Conservation (phyloP, 1,140 invertebrate species). For the Epicauta chinensis region DNA sequence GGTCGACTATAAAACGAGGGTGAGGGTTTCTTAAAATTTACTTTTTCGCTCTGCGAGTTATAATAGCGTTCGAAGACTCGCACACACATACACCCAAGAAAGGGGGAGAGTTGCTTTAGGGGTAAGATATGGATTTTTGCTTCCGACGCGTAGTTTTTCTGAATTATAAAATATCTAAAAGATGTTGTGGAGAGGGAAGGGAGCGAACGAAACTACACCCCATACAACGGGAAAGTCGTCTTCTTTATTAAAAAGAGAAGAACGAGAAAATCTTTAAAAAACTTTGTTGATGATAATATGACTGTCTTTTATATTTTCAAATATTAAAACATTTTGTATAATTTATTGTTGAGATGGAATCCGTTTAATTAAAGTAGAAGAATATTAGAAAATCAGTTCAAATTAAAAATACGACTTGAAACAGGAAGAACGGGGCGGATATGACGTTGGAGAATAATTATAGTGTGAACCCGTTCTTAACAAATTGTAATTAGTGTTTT, state of each 20-base stretch:
- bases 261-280: no score
- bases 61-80: slow-evolving; percentile 31
- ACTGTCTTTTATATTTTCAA: no score
- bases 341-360: no score
- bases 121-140: slow-evolving; percentile 44
- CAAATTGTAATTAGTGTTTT: slow-evolving; percentile 41
- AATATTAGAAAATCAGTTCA: not conserved
- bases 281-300: no score
- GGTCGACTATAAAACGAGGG: slow-evolving; percentile 34
- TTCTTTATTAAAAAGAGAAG: no score
- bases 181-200: not conserved
- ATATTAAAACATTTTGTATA: no score
- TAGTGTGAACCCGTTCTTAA: slow-evolving; percentile 38
- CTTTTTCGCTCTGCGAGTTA: slow-evolving; percentile 43
- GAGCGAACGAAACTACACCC: not conserved
- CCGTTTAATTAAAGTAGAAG: no score
- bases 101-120: slow-evolving; percentile 20
- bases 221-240: no score
- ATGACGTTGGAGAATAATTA: slow-evolving; percentile 39
- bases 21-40: slow-evolving; percentile 45
- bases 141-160: slow-evolving; percentile 40
- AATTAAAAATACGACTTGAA: slow-evolving; percentile 14
- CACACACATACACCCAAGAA: not conserved
- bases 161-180: slow-evolving; percentile 41
- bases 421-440: slow-evolving; percentile 26